Evolutionary conservation across 1,140 invertebrate species (phyloP), one percentile per base, ranked within the genome.

Genomic region (Eciton burchellii): DNA sequence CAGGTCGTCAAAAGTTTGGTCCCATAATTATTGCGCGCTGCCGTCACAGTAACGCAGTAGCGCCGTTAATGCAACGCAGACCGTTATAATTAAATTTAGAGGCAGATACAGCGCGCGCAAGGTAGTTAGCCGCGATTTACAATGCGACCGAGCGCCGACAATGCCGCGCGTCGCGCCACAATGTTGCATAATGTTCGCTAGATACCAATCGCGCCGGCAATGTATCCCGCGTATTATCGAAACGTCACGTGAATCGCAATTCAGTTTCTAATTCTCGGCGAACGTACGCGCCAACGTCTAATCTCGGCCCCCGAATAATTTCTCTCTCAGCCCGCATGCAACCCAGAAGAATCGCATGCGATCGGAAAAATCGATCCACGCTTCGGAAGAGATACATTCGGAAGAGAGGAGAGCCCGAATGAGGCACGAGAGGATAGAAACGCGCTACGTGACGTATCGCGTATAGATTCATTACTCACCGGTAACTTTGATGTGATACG

Each of bases 401-500:
- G n/a, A n/a, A n/a, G n/a, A n/a, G n/a, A n/a, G n/a, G n/a, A n/a
- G n/a, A n/a, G n/a, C n/a, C n/a, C 26, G 19, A 56, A 14, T 12
- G 8, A 56, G n/a, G 12, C 3, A 0, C 9, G 1, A 3, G n/a
- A 14, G n/a, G 1, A 12, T 6, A 21, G 43, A 62, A 62, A 14
- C 41, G 35, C 26, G 49, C 19, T 3, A 9, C 26, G 60, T 29
- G 41, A 81, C n/a, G 26, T 19, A 24, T 57, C 35, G 19, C 43
- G 24, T 29, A 76, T 52, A 9, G 4, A 24, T 35, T 35, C n/a
- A n/a, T 35, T 35, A 93, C 93, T 94, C 85, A 95, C 95, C 95
- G 76, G 93, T 94, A 49, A 96, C 94, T 85, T 94, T 95, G 81
- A 96, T 92, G 86, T 95, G 93, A 73, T 95, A 92, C 88, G 95